phyloP scores from a whole-genome alignment of 2,113 vertebrate genomes.

The Megaceryle torquata region DNA sequence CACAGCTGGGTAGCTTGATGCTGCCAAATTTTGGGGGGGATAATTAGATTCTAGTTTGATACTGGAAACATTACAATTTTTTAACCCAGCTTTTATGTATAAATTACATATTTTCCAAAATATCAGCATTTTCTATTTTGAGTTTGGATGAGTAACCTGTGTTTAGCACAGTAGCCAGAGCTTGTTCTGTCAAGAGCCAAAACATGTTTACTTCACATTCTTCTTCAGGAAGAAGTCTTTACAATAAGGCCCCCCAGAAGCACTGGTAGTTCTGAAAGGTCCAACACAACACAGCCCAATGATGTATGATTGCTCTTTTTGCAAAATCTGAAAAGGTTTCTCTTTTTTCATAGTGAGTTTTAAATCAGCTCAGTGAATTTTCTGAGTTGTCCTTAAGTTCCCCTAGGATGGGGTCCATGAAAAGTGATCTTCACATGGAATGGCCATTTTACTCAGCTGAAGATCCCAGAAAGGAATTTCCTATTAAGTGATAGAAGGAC shows the following conservation, averaged over 20 bases:
- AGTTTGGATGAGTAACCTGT: constrained; percentile 53
- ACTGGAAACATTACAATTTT: constrained; percentile 30
- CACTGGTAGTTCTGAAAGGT: background rate
- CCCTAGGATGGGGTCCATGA: accelerated
- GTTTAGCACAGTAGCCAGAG: constrained; percentile 55
- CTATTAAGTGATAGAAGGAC: background rate
- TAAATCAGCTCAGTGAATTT: background rate
- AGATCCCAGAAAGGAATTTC: background rate
- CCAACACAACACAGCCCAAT: background rate
- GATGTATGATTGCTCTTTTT: background rate
- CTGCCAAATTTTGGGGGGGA: background rate
- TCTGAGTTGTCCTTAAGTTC: background rate
- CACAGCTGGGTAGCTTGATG: constrained; percentile 25
- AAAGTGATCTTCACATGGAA: background rate
- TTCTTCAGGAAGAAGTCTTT: background rate
- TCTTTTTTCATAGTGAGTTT: background rate
- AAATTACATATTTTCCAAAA: constrained; percentile 65
- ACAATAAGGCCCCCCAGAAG: background rate
- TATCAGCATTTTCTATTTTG: constrained; percentile 61
- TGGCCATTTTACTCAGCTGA: background rate
- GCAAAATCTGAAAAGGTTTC: background rate
- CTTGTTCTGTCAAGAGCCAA: background rate
- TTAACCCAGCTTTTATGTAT: constrained; percentile 38
- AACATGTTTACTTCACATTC: background rate
- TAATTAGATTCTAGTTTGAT: constrained; percentile 58